These are phyloP conservation scores for Alces alces DNA, from an alignment of 2,113 vertebrate species.

Conservation along the genomic window DNA sequence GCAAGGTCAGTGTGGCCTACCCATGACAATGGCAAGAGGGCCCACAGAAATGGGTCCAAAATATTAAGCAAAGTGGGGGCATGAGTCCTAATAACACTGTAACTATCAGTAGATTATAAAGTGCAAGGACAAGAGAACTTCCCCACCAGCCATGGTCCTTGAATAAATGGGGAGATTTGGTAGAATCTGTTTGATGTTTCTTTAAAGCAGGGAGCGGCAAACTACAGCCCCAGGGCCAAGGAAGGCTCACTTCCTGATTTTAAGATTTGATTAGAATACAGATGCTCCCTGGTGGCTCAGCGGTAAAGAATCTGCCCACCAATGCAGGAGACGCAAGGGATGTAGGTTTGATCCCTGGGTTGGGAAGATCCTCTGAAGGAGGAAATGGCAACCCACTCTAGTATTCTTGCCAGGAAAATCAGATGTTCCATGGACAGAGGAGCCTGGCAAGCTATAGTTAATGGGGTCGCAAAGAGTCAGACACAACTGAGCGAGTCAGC, in stretches of 20 bases:
- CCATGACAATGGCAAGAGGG: not conserved
- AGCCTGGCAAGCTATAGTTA: not conserved
- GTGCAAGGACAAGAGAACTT: not conserved
- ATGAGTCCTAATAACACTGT: not conserved
- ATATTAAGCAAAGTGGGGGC: not conserved
- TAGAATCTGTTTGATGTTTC: not conserved
- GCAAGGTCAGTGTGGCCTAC: not conserved
- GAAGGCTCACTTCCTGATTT: not conserved
- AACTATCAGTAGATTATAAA: not conserved
- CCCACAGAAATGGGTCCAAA: not conserved
- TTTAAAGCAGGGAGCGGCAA: not conserved
- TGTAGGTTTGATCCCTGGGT: not conserved
- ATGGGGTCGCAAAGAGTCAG: not conserved
- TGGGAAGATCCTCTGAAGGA: not conserved
- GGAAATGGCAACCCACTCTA: not conserved
- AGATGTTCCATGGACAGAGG: not conserved
- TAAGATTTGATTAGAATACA: not conserved
- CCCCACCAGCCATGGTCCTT: not conserved
- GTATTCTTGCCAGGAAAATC: not conserved
- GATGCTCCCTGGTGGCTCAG: not conserved
- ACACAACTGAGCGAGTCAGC: not conserved
- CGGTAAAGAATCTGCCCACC: not conserved
- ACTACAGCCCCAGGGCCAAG: not conserved
- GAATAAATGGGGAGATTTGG: not conserved
- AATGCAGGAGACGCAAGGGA: not conserved